Evolutionary conservation across 2,113 vertebrate genomes (phyloP), one percentile per base, ranked within the genome.

Genomic region (Tetrax tetrax): DNA sequence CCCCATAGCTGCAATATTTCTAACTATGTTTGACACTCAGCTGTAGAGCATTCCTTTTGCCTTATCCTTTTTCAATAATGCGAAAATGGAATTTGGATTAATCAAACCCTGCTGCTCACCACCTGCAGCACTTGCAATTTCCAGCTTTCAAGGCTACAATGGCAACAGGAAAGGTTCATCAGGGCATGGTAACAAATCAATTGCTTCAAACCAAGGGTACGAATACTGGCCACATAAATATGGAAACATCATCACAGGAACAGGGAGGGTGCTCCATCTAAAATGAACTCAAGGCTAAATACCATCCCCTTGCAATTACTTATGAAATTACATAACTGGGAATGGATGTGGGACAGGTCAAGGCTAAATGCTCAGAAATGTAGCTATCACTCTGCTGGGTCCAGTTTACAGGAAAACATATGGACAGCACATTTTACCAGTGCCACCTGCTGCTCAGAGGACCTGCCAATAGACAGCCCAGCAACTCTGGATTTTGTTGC

Each of bases 41-140:
- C 56, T 35, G 45, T 63, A 83, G 51, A 71, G 60, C 64, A 91
- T 87, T 83, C 72, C 80, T 95, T 76, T 82, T 25, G 41, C 66
- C 54, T 57, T 16, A 68, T 89, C 82, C 54, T 83, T 83, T 95
- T 79, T 76, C 72, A 93, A 64, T 29, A 47, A 94, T 19, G 37
- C 0, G 2, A 87, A 89, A 93, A 79, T 85, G 91, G 94, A 95
- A 96, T 96, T 85, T 82, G 83, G 72, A 89, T 83, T 87, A 95
- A 95, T 96, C 68, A 95, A 91, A 84, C 61, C 61, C 57, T 54
- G 85, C 79, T 93, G 74, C 60, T 95, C 87, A 83, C 89, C 74
- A 57, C 90, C 94, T 92, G 95, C 92, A 92, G 91, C 95, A 80
- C 65, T 92, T 64, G 51, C 37, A 54, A 57, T 93, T 93, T 96